These are phyloP conservation scores for Chionodraco myersi DNA, from an alignment of 2,113 vertebrate genomes.

Conservation along the genomic window DNA sequence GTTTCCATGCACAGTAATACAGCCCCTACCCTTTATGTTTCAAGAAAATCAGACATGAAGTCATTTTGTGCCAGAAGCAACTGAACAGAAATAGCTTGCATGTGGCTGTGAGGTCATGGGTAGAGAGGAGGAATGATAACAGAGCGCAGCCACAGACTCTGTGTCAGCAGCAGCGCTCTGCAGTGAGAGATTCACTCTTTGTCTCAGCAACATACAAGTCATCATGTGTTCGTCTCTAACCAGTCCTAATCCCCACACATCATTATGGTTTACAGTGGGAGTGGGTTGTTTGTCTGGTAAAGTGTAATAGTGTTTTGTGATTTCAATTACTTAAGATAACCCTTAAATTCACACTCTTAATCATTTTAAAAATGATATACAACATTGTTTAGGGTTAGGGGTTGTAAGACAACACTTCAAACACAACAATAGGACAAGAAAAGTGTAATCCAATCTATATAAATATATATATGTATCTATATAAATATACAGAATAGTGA, in stretches of 20 bases:
- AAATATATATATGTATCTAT: too few species aligned
- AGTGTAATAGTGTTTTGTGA: too few species aligned
- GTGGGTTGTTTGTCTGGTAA: background rate
- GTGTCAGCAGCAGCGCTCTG: slow-evolving; percentile 57
- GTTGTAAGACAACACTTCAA: too few species aligned
- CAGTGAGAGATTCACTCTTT: slow-evolving; percentile 25
- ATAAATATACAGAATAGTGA: too few species aligned
- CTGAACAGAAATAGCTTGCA: slow-evolving; percentile 75
- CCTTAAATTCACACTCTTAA: too few species aligned
- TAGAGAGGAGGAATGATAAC: slow-evolving; percentile 73
- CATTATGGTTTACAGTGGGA: slow-evolving; percentile 11
- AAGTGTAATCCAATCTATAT: too few species aligned
- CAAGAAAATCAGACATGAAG: slow-evolving; percentile 79
- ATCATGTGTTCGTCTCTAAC: slow-evolving; percentile 2
- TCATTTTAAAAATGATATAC: too few species aligned
- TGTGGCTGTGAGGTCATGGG: slow-evolving; percentile 78
- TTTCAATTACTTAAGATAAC: too few species aligned
- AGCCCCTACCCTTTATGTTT: slow-evolving; percentile 23
- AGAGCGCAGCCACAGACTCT: slow-evolving; percentile 63
- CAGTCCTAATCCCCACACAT: background rate
- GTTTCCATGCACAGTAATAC: slow-evolving; percentile 38
- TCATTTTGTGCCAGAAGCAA: slow-evolving; percentile 76
- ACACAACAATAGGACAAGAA: too few species aligned
- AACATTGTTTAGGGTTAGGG: too few species aligned
- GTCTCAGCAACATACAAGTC: slow-evolving; percentile 43